Evolutionary conservation across 2,888 invertebrate species (phyloP).

Genomic region (Mythimna vitellina): DNA sequence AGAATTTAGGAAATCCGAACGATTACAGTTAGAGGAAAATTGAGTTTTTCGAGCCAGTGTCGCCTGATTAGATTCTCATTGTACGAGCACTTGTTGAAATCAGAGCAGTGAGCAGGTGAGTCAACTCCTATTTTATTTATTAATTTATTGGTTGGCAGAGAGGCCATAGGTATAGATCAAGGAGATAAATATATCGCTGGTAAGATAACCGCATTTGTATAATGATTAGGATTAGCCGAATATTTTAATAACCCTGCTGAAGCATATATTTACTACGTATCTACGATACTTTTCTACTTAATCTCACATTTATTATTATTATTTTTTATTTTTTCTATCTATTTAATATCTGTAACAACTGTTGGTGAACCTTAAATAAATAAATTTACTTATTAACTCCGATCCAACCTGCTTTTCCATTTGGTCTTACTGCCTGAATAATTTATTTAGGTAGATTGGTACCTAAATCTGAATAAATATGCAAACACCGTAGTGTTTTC

Average conservation of each 20-base stretch:
- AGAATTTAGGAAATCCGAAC: slow-evolving; percentile 34
- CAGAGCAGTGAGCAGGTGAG: slow-evolving; percentile 66
- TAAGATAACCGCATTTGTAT: background rate
- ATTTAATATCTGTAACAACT: too few relatives aligned
- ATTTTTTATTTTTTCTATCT: too few relatives aligned
- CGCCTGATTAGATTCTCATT: slow-evolving; percentile 28
- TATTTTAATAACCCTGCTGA: background rate
- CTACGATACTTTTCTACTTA: background rate
- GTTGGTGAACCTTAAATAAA: too few relatives aligned
- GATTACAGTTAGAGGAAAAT: slow-evolving; percentile 23
- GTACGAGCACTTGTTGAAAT: slow-evolving; percentile 47
- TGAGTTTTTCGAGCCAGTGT: slow-evolving; percentile 27
- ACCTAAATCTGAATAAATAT: too few relatives aligned
- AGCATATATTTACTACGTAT: background rate
- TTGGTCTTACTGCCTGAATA: background rate
- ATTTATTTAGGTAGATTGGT: background rate
- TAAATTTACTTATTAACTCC: too few relatives aligned
- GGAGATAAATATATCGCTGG: background rate
- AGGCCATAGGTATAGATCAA: slow-evolving; percentile 16
- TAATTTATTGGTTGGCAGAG: slow-evolving; percentile 5
- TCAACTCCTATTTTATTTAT: slow-evolving; percentile 46
- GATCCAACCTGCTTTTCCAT: background rate
- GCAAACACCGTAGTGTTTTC: background rate
- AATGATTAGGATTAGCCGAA: background rate
- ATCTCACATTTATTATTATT: too few relatives aligned